These are phyloP conservation scores for Eurosta solidaginis DNA, from an alignment of 1,140 invertebrate species.

Conservation along the genomic window DNA sequence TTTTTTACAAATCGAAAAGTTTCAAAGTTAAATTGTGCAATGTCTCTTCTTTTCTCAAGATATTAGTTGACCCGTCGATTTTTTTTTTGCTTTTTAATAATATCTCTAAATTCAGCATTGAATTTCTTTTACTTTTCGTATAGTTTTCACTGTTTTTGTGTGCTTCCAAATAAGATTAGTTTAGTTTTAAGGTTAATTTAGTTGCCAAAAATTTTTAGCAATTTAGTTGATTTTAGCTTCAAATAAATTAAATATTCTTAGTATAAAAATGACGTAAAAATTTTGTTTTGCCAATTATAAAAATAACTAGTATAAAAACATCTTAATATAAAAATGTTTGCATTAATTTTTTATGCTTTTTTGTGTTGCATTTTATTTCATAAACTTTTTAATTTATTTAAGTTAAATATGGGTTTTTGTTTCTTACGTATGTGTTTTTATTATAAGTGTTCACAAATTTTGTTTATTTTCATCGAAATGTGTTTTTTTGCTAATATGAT, in stretches of 20 bases:
- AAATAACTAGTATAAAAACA: conserved; percentile 27
- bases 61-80: too few relatives aligned
- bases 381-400: not conserved
- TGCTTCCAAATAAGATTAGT: not conserved
- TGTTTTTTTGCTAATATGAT: not conserved
- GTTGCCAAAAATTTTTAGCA: not conserved
- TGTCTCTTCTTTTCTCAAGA: too few relatives aligned
- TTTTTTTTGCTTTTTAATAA: too few relatives aligned
- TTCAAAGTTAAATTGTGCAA: too few relatives aligned
- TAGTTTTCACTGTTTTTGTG: not conserved
- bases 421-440: not conserved
- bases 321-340: conserved; percentile 12
- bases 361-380: not conserved
- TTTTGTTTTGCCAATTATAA: conserved; percentile 21
- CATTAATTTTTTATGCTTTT: not conserved
- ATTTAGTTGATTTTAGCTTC: not conserved
- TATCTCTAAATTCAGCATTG: too few relatives aligned
- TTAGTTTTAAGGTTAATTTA: not conserved
- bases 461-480: not conserved
- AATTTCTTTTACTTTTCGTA: not conserved
- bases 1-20: too few relatives aligned
- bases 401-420: not conserved
- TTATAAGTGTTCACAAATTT: not conserved
- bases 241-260: conserved; percentile 21
- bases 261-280: conserved; percentile 29